Conservation (phyloP, 2,888 invertebrate species). For the Erynnis tages region DNA sequence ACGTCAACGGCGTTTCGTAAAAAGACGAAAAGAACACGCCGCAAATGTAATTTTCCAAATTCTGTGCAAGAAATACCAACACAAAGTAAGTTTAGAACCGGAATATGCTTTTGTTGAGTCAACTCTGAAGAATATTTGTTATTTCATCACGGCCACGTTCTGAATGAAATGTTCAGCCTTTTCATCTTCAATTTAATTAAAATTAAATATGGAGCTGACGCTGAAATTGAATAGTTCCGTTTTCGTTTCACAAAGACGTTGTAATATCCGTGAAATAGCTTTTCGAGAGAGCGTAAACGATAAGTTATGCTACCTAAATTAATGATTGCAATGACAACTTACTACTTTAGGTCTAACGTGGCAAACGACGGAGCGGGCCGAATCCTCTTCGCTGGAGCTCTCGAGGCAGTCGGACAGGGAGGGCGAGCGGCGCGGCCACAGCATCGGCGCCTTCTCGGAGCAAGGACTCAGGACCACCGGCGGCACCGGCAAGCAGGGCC, state of each 20-base stretch:
- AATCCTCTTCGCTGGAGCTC: conserved; percentile 72
- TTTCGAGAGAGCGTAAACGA: too few relatives aligned
- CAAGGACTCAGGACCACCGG: conserved; percentile 46
- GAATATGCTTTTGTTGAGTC: neutral
- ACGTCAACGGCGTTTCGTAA: conserved; percentile 15
- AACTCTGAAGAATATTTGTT: neutral
- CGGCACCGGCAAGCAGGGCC: conserved; percentile 51
- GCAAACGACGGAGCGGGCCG: conserved; percentile 71
- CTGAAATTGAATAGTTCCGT: too few relatives aligned
- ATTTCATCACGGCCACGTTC: neutral
- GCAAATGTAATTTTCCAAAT: conserved; percentile 3
- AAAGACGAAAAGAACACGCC: conserved; percentile 4
- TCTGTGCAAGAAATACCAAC: conserved; percentile 6
- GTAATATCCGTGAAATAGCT: too few relatives aligned
- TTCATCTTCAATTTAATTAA: too few relatives aligned
- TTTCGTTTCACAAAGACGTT: too few relatives aligned
- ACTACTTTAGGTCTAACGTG: conserved; percentile 73
- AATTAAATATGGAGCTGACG: too few relatives aligned
- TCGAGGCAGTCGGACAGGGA: conserved; percentile 76
- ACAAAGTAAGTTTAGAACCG: neutral
- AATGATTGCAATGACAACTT: conserved; percentile 38
- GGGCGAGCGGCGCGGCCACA: conserved; percentile 66
- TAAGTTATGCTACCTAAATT: too few relatives aligned
- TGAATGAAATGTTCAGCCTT: too few relatives aligned
- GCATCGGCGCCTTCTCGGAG: conserved; percentile 54